These are phyloP conservation scores for Rachycentron canadum DNA, from an alignment of 2,797 vertebrate species.

Conservation along the genomic window DNA sequence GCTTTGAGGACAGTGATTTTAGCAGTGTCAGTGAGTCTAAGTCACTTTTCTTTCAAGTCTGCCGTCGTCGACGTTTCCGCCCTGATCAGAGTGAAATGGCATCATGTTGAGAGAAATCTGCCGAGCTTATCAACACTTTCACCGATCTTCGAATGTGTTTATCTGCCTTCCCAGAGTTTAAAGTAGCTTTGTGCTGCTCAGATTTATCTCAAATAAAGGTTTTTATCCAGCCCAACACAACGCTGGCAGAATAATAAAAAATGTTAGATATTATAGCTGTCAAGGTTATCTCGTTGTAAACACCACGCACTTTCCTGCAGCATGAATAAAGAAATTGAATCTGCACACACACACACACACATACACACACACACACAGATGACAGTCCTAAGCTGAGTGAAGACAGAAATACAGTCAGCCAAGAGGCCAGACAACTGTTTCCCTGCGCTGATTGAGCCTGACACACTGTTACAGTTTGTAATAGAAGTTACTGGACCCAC, in stretches of 20 bases:
- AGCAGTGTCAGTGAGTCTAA: conserved; percentile 8
- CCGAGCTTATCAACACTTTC: conserved; percentile 49
- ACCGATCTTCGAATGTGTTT: conserved; percentile 56
- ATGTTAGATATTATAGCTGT: conserved; percentile 39
- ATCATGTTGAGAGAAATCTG: conserved; percentile 24
- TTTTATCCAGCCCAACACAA: conserved; percentile 51
- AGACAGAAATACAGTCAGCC: too few relatives aligned
- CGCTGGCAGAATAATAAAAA: conserved; percentile 42
- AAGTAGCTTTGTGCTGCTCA: conserved; percentile 55
- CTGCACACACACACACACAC: conserved; percentile 10
- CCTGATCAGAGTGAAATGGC: conserved; percentile 42
- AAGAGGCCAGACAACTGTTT: too few relatives aligned
- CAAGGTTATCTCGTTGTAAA: conserved; percentile 46
- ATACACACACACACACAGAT: background rate
- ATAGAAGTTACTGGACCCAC: too few relatives aligned
- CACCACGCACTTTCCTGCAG: conserved; percentile 24
- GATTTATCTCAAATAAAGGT: conserved; percentile 53
- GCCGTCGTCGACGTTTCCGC: conserved; percentile 39
- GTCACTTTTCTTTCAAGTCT: conserved; percentile 35
- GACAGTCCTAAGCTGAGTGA: too few relatives aligned
- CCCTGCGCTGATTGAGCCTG: too few relatives aligned
- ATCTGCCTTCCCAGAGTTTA: conserved; percentile 45
- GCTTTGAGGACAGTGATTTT: conserved; percentile 8
- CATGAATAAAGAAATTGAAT: conserved; percentile 19
- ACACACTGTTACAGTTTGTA: too few relatives aligned